Percentiles rank a stretch among this genome's conserved stretches.
Evolutionary conservation across 2,113 vertebrate genomes (phyloP).

Genomic region (Ciconia boyciana): DNA sequence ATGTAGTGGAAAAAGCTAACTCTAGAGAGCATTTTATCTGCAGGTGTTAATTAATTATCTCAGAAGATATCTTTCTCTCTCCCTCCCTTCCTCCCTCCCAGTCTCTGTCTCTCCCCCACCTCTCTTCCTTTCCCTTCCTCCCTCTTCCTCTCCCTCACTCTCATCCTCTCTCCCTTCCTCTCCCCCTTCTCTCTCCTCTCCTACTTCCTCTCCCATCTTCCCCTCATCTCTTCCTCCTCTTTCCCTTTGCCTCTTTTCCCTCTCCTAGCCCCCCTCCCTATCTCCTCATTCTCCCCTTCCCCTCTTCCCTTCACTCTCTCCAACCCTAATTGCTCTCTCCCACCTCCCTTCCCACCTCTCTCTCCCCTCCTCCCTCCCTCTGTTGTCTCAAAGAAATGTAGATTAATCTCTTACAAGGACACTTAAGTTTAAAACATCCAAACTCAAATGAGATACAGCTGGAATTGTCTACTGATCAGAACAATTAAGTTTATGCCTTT

Average conservation of each 20-base stretch:
- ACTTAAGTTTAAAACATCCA: background rate
- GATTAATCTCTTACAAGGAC: background rate
- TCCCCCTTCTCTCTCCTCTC: background rate
- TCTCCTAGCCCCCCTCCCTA: background rate
- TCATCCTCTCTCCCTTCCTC: background rate
- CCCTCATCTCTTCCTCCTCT: background rate
- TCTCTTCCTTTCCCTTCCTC: background rate
- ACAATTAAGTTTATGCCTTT: background rate
- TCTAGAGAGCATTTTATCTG: background rate
- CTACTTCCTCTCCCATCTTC: background rate
- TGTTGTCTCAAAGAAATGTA: background rate
- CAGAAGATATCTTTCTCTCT: background rate
- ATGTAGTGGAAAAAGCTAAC: background rate
- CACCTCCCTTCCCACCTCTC: no score
- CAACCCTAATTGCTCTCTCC: background rate
- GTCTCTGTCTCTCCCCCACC: no score
- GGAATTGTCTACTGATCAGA: background rate
- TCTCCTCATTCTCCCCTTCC: background rate
- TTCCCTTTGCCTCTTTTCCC: background rate
- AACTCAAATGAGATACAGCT: background rate
- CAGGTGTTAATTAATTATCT: background rate
- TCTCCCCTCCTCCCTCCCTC: background rate
- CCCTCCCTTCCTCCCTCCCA: no score
- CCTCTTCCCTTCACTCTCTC: background rate
- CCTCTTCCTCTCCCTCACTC: background rate